Evolutionary conservation across 2,888 invertebrate species (phyloP).

Genomic region (Exephanes ischioxanthus): DNA sequence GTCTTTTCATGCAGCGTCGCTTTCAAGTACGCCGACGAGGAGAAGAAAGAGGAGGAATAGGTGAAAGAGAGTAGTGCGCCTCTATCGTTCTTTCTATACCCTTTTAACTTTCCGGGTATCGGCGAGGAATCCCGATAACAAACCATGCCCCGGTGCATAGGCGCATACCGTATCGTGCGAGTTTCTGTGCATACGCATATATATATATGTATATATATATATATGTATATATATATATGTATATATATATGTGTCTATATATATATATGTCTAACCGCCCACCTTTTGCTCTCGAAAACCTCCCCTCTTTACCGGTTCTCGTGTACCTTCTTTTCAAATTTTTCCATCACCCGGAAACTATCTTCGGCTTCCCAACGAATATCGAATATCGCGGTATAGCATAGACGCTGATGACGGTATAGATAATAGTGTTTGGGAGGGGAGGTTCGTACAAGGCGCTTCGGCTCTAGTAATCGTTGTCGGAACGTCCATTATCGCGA

Average conservation of each 20-base stretch:
- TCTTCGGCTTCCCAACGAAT: slow-evolving; percentile 51
- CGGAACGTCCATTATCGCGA: background rate
- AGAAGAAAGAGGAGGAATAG: slow-evolving; percentile 36
- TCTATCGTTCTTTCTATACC: slow-evolving; percentile 57
- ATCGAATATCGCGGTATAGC: slow-evolving; percentile 41
- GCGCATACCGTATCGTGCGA: slow-evolving; percentile 22
- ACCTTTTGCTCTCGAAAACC: slow-evolving; percentile 49
- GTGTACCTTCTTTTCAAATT: slow-evolving; percentile 44
- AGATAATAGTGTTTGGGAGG: slow-evolving; percentile 1
- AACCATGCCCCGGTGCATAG: slow-evolving; percentile 44
- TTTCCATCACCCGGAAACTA: slow-evolving; percentile 46
- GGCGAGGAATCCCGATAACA: slow-evolving; percentile 65
- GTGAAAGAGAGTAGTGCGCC: slow-evolving; percentile 24
- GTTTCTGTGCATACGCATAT: background rate
- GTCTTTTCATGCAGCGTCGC: slow-evolving; percentile 65
- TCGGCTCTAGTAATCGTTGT: background rate
- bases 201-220: too few relatives aligned
- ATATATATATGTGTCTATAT: too few relatives aligned
- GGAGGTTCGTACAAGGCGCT: background rate
- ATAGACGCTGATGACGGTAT: slow-evolving; percentile 1
- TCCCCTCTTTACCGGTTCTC: slow-evolving; percentile 33
- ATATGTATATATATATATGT: too few relatives aligned
- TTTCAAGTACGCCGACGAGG: slow-evolving; percentile 60
- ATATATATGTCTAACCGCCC: slow-evolving; percentile 57
- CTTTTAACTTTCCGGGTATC: slow-evolving; percentile 55